phyloP scores from a whole-genome alignment of 2,797 vertebrate genomes.

The Balearica regulorum region DNA sequence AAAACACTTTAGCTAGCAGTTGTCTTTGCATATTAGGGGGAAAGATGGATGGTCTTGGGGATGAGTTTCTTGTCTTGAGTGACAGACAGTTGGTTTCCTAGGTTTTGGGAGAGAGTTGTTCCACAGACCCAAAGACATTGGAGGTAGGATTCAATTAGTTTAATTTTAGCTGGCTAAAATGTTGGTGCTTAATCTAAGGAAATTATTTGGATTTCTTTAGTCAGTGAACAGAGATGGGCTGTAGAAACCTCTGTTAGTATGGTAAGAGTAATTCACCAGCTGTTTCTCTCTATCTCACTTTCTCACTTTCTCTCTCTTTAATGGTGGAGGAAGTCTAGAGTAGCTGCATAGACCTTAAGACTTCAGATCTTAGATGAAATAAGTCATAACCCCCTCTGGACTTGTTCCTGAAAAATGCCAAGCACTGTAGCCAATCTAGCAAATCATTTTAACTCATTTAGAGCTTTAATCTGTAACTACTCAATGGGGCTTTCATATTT shows the following conservation, averaged over 20 bases:
- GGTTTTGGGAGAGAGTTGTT: not conserved
- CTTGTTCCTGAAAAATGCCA: not conserved
- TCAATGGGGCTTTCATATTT: not conserved
- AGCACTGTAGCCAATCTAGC: not conserved
- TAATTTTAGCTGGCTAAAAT: not conserved
- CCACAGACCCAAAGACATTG: not conserved
- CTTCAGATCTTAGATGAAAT: not conserved
- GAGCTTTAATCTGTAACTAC: not conserved
- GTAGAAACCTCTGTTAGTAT: not conserved
- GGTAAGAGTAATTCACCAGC: not conserved
- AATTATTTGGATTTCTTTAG: not conserved
- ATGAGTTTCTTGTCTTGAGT: not conserved
- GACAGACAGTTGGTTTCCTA: not conserved
- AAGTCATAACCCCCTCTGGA: not conserved
- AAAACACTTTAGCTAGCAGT: not conserved
- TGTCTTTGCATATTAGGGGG: not conserved
- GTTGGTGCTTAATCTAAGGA: not conserved
- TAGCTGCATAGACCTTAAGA: not conserved
- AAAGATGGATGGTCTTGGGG: not conserved
- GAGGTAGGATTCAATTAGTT: not conserved
- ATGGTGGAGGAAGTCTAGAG: not conserved
- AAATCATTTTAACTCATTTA: not conserved
- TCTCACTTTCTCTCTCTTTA: not conserved
- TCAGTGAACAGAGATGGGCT: not conserved
- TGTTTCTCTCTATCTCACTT: not conserved